A percentile compares a stretch with the other conserved stretches of the same genome.
These are phyloP conservation scores for Gonioctena quinquepunctata DNA, from an alignment of 1,140 invertebrate genomes.

Conservation along the genomic window DNA sequence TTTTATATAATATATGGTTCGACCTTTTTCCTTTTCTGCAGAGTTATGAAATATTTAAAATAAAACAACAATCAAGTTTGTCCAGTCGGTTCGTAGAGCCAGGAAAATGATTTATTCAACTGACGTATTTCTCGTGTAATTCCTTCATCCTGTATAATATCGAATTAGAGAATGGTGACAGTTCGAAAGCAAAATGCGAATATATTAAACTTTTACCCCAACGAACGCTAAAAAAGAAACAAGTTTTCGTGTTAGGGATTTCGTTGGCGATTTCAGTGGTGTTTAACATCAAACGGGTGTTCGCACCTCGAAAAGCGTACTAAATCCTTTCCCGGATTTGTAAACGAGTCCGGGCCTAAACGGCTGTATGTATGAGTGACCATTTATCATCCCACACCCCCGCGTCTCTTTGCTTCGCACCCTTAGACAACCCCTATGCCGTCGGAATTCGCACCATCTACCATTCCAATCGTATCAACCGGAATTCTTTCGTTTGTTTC, in stretches of 20 bases:
- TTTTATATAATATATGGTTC: no score
- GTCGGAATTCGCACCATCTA: conserved; percentile 10
- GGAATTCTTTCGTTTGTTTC: conserved; percentile 11
- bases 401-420: conserved; percentile 16
- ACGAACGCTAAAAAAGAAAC: conserved; percentile 24
- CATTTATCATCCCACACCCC: conserved; percentile 38
- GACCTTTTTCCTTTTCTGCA: no score
- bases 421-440: conserved; percentile 11
- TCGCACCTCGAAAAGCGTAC: conserved; percentile 26
- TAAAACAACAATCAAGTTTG: background rate
- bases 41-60: no score
- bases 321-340: conserved; percentile 41
- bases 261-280: conserved; percentile 33
- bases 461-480: background rate
- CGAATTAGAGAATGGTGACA: conserved; percentile 18
- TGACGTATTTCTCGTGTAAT: background rate
- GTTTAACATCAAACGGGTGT: conserved; percentile 31
- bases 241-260: conserved; percentile 34
- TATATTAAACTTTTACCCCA: conserved; percentile 32
- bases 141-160: conserved; percentile 1
- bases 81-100: background rate
- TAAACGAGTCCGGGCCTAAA: conserved; percentile 38
- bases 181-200: conserved; percentile 28
- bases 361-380: conserved; percentile 39
- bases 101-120: background rate